Base-by-base conservation (phyloP, 2,113 vertebrate species). In the Hepsetus odoe region DNA sequence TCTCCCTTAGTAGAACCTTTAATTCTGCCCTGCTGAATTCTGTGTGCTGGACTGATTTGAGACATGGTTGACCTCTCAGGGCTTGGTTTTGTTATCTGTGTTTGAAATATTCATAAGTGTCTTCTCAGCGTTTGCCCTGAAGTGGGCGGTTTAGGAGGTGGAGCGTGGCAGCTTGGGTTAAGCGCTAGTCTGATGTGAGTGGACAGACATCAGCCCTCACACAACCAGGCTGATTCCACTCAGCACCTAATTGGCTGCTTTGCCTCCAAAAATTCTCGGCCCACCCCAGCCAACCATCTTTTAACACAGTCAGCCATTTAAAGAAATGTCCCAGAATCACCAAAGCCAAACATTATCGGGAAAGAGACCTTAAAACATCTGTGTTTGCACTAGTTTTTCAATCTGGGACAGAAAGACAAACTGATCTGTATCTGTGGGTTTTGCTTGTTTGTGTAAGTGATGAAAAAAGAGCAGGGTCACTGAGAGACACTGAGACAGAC, bases 101-200 rank as follows among this genome's bases (percentile, higher is more conserved):
- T 80, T 70, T 82, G 56, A 82, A 84, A 85, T 82, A 85, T 80
- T 82, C 83, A 85, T 82, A 76, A 85, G 62, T 53, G 76, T 72
- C 76, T 35, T 38, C 62, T 73, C 71, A 30, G 62, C 38, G 30
- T 68, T 22, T 73, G 67, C 73, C 67, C 65, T 76, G 46, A 24
- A 56, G 77, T 85, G 74, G 83, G 76, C 80, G 72, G 76, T 22
- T 64, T 68, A 13, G 61, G 77, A 82, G 80, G 73, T 80, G 77
- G 55, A 76, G 67, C 76, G 49, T 53, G 53, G 67, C 20, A 72
- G 76, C 77, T 77, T 73, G 83, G 75, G 74, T 24, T 42, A 76
- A 80, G 64, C 74, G 46, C 53, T 62, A 26, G 32, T 84, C 56
- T 70, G 65, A 71, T 71, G 24, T 76, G 56, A 75, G 30, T 67